Conservation (phyloP, 2,113 vertebrate genomes). For the Bombycilla garrulus region DNA sequence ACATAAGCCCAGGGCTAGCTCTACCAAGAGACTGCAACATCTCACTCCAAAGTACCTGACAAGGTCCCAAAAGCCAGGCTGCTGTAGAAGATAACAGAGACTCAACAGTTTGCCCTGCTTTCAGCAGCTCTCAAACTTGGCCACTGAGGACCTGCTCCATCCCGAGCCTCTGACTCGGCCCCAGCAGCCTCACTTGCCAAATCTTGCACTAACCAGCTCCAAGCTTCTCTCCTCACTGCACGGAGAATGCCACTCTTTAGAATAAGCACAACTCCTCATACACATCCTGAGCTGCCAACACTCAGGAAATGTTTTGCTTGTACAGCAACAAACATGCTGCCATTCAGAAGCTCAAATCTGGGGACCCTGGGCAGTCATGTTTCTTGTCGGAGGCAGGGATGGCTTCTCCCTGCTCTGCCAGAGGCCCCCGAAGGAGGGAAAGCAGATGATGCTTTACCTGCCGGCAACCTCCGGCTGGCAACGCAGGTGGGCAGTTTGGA, state of each 20-base stretch:
- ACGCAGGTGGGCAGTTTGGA: not conserved
- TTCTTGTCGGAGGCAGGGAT: no score
- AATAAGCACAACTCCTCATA: not conserved
- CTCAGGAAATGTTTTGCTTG: not conserved
- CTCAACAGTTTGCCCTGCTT: not conserved
- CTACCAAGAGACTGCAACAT: not conserved
- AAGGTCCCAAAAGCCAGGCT: not conserved
- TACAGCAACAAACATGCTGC: not conserved
- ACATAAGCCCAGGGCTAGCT: not conserved
- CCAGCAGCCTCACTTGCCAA: not conserved
- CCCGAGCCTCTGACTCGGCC: not conserved
- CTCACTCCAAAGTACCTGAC: not conserved
- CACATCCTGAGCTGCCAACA: not conserved
- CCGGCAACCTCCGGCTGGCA: not conserved
- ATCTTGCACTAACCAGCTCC: not conserved
- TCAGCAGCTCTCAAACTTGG: not conserved
- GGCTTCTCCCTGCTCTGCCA: not conserved
- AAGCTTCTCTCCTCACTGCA: not conserved
- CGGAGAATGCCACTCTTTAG: not conserved
- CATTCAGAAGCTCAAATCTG: not conserved
- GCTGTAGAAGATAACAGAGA: not conserved
- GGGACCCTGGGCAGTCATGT: not conserved
- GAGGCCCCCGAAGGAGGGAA: not conserved
- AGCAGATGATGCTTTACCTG: fast-evolving
- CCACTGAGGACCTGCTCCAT: not conserved